A percentile compares a stretch with the other conserved stretches of the same genome.
These are phyloP conservation scores for Diploscapter pachys DNA, from an alignment of 1,140 invertebrate genomes.

Conservation along the genomic window DNA sequence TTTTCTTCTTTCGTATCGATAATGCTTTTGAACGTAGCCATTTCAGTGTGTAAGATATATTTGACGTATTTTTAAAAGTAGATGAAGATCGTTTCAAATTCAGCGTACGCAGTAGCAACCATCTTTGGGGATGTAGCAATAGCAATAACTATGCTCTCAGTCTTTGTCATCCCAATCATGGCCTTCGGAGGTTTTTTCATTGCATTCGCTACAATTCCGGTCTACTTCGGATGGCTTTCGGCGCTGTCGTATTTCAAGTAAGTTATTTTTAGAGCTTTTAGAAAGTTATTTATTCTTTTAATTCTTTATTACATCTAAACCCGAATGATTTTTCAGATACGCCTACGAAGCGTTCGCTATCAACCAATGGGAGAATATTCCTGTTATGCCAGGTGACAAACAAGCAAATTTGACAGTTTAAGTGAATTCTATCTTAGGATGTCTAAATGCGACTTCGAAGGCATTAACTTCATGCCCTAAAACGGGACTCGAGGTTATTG, in stretches of 20 bases:
- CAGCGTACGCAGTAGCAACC: slow-evolving; percentile 85
- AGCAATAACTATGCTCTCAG: slow-evolving; percentile 82
- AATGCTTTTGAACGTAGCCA: slow-evolving; percentile 31
- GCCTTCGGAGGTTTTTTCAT: no score
- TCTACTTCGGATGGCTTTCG: no score
- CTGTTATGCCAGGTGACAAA: slow-evolving; percentile 39
- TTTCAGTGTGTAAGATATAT: slow-evolving; percentile 36
- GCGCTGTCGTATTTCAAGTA: slow-evolving; percentile 54
- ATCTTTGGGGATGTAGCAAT: slow-evolving; percentile 75
- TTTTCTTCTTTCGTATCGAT: slow-evolving; percentile 22
- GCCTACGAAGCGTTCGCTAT: slow-evolving; percentile 84
- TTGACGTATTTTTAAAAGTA: not conserved
- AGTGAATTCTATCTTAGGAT: no score
- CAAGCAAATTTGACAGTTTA: no score
- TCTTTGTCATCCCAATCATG: slow-evolving; percentile 62
- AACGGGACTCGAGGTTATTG: no score
- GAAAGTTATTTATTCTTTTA: not conserved
- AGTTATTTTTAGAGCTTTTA: not conserved
- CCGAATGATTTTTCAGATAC: slow-evolving; percentile 62
- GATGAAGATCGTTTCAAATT: slow-evolving; percentile 12
- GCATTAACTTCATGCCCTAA: no score
- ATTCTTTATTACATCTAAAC: not conserved
- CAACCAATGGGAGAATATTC: slow-evolving; percentile 75
- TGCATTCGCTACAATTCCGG: no score
- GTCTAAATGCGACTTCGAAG: no score